Evolutionary conservation across 2,113 vertebrate genomes (phyloP).

Genomic region (Myiagra hebetior): DNA sequence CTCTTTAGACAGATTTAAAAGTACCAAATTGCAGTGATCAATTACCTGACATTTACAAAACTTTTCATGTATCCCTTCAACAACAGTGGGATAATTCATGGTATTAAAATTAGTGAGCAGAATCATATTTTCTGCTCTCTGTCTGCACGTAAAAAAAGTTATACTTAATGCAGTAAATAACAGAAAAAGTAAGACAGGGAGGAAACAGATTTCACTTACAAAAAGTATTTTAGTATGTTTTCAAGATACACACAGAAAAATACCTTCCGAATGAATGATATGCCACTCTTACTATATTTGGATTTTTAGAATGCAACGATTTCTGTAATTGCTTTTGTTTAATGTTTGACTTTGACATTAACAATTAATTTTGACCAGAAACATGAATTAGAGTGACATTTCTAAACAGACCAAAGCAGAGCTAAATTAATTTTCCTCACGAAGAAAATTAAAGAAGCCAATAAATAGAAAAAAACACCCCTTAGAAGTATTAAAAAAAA

Average conservation of each 20-base stretch:
- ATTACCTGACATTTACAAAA: neutral
- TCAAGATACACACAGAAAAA: neutral
- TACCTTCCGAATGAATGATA: neutral
- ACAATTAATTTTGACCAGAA: neutral
- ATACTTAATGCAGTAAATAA: neutral
- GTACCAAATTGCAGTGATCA: neutral
- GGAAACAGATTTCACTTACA: neutral
- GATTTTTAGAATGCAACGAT: neutral
- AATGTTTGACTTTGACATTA: neutral
- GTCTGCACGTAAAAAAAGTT: neutral
- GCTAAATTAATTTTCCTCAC: neutral
- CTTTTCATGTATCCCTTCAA: neutral
- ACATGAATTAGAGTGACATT: neutral
- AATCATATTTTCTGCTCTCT: neutral
- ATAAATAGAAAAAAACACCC: neutral
- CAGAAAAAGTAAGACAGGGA: neutral
- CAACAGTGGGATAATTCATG: neutral
- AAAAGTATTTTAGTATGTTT: neutral
- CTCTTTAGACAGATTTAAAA: neutral
- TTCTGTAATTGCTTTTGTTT: neutral
- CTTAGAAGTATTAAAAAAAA: neutral
- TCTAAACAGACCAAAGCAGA: neutral
- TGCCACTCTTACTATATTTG: neutral
- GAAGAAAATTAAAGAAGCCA: neutral
- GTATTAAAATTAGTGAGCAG: neutral